These are phyloP conservation scores for Pedicia rivosa DNA, from an alignment of 2,888 invertebrate species.

Conservation along the genomic window DNA sequence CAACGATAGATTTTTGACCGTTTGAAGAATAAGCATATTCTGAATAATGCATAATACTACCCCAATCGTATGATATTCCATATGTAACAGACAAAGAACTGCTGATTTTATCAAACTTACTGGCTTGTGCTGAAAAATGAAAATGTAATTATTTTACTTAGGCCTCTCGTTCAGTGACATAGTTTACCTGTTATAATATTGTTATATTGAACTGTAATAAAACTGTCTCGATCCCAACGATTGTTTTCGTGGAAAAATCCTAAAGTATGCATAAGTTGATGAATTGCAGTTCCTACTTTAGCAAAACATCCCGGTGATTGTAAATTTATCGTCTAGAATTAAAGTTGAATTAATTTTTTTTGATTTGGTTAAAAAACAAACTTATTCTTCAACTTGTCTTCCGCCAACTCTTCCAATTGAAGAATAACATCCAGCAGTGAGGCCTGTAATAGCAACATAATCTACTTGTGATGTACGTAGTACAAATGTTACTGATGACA, in stretches of 20 bases:
- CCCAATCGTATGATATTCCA: conserved; percentile 60
- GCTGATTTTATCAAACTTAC: conserved; percentile 55
- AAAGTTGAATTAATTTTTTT: no score
- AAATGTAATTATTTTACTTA: background rate
- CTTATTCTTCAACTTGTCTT: conserved; percentile 11
- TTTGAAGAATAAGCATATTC: conserved; percentile 59
- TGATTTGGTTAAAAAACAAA: no score
- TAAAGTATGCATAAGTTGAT: conserved; percentile 55
- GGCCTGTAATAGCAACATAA: conserved; percentile 44
- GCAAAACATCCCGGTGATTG: background rate
- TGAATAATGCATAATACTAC: conserved; percentile 74
- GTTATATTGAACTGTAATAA: conserved; percentile 24
- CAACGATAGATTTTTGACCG: conserved; percentile 49
- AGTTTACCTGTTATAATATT: background rate
- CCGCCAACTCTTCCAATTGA: conserved; percentile 47
- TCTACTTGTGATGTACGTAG: conserved; percentile 35
- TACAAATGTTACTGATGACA: no score
- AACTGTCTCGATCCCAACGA: conserved; percentile 49
- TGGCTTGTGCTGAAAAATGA: conserved; percentile 35
- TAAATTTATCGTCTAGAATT: no score
- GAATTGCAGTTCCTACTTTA: conserved; percentile 52
- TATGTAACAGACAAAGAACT: conserved; percentile 40
- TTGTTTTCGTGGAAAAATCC: conserved; percentile 67
- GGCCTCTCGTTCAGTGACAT: background rate
- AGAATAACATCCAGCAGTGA: conserved; percentile 57